Base-by-base conservation (phyloP, 2,797 vertebrate genomes). In the Sebastes kiyomatsui region DNA sequence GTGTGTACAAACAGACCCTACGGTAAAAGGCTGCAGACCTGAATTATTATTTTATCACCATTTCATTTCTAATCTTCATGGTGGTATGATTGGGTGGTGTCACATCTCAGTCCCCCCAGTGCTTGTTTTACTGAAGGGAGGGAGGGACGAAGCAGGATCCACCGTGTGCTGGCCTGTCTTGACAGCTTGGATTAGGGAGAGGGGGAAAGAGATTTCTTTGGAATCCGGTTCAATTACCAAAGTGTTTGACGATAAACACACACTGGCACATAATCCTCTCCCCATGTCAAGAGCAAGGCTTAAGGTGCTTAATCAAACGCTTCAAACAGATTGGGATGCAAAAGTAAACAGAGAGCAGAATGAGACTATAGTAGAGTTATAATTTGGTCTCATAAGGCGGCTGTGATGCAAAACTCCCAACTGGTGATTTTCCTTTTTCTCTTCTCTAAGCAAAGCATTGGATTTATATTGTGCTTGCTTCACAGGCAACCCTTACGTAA, bases 171-270 rank as follows among this genome's bases (percentile, higher is more conserved):
- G n/a, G 23, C 14, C 20, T 28, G 2, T 38, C 22, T 32, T 67
- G 52, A 76, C 69, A 16, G 32, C 20, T 64, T 49, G 55, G 61
- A 82, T 80, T 72, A 72, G 32, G 9, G 18, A 33, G 20, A 27
- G 13, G n/a, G 38, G 56, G 52, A 46, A 30, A 68, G 22, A 3
- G 11, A 61, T 72, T 55, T 79, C 38, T 27, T 65, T 42, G 66
- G 42, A 85, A 79, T 78, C 20, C 16, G 0, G 22, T 60, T 59
- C 60, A 80, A 38, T 84, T 67, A 62, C 55, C 14, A 69, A 73
- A 74, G 68, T 27, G 61, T 74, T 16, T 33, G 7, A 67, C 14
- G 1, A 66, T 72, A 49, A 46, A 79, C 46, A 69, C 54, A 33
- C 27, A 27, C 33, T 38, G 6, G 1, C 18, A 30, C 13, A 28